Conservation (phyloP, 2,113 vertebrate species). For the Hemiscyllium ocellatum region DNA sequence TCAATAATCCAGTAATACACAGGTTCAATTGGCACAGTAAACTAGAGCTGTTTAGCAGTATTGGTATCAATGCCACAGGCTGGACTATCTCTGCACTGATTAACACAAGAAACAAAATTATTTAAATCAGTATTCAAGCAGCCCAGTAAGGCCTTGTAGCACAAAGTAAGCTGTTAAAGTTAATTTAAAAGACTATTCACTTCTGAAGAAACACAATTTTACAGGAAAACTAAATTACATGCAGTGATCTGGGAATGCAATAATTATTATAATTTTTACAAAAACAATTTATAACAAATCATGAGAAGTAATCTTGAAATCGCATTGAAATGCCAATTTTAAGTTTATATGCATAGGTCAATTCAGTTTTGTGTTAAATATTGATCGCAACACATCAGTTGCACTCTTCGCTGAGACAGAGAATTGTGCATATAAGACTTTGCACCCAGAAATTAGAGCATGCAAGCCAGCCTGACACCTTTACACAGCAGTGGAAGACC, state of each 20-base stretch:
- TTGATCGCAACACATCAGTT: neutral
- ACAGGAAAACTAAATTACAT: neutral
- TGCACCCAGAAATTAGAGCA: neutral
- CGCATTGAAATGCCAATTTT: neutral
- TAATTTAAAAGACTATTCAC: neutral
- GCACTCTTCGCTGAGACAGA: neutral
- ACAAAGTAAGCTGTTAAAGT: neutral
- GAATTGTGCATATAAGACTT: neutral
- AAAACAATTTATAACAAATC: neutral
- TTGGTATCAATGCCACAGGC: conserved; percentile 28
- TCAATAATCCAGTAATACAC: neutral
- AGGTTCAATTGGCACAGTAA: conserved; percentile 30
- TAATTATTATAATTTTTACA: neutral
- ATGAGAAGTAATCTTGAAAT: neutral
- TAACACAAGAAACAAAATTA: neutral
- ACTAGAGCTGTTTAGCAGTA: conserved; percentile 1
- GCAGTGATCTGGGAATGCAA: neutral
- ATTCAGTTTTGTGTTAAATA: neutral
- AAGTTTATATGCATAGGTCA: neutral
- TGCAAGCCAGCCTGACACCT: neutral
- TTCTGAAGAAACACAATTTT: neutral
- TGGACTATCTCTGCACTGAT: neutral
- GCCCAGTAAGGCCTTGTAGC: neutral
- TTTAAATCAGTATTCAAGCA: conserved; percentile 28
- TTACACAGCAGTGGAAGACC: neutral